Evolutionary conservation across 2,888 invertebrate species (phyloP), one percentile per base, ranked within the genome.

Genomic region (Rhodophaea formosa): DNA sequence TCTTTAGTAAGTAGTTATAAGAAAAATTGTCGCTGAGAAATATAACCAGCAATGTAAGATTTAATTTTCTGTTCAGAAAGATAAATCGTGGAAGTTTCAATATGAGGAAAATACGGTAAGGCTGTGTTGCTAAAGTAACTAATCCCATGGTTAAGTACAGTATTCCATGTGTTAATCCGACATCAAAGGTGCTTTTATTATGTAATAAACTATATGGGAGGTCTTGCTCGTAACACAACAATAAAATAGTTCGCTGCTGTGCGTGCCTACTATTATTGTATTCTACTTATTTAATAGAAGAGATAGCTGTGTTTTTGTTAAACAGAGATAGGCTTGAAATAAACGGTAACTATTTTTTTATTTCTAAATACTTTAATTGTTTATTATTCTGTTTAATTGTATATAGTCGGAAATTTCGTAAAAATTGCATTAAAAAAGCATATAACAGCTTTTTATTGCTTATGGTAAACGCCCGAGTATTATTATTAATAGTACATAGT

Each of bases 101-200:
- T 30, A 44, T 30, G 12, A 32, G n/a, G 44, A 44, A 32, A 30
- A 16, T 30, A 44, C 14, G 2, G 30, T 30, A 47, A 42, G 35
- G 3, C 3, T 10, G 35, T 35, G 12, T 35, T 0, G 3, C 17
- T 17, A 16, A 42, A 14, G 12, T 39, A 56, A 56, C 52, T 59
- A 59, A 59, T 57, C 59, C 57, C 55, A 47, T 58, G 53, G 53
- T 58, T 61, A 49, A 56, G 53, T 56, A 51, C 58, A 53, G 49
- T 58, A 49, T 53, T 57, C 45, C 55, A 56, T 56, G 56, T 56
- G 53, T 56, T 62, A 62, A 62, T 59, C 56, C 55, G 43, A 47
- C 62, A 56, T 57, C 59, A 58, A 61, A 62, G 59, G 57, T 59
- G 55, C 29, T 61, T 61, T 62, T 62, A 62, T 59, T 58, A 44